Evolutionary conservation across 2,888 invertebrate genomes (phyloP), one percentile per base, ranked within the genome.

Genomic region (Ochropleura leucogaster): DNA sequence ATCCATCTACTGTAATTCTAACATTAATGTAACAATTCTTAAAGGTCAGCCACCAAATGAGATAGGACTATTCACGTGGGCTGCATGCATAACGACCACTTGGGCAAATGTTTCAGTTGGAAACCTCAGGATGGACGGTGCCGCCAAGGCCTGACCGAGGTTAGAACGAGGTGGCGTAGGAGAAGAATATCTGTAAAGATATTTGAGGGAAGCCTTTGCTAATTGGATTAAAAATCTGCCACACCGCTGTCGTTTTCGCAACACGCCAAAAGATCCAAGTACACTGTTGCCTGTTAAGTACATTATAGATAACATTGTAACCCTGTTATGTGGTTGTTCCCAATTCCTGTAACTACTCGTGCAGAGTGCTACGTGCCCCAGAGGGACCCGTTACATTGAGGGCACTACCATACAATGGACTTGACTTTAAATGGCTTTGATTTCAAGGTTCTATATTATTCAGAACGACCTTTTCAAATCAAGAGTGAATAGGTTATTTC

Each of bases 311-410:
- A 10, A 60, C n/a, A 44, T 44, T 62, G 44, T n/a, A 10, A 42
- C 44, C 42, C 14, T 53, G 44, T 30, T 62, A 16, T 69, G 16
- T 8, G 18, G 30, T 68, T 57, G 18, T 4, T 30, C 30, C 20
- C 30, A 68, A 68, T 20, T 16, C 30, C 30, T 30, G 30, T 20
- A 30, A 18, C 3, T 64, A 49, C 20, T 30, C 69, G 49, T 63
- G 63, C 20, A n/a, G 10, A 49, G 40, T 49, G 63, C 16, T 40
- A 42, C 42, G n/a, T 3, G 68, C 14, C 68, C 68, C 59, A 20
- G 20, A 16, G 68, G 20, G 49, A 63, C 16, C 49, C 12, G 8
- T 63, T 40, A 69, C 63, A 49, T n/a, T 62, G n/a, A 62, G 62
- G 10, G 16, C 20, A 49, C 12, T 42, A 20, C 42, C 4, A 20